Evolutionary conservation across 2,888 invertebrate genomes (phyloP).

Genomic region (Dolomedes plantarius): DNA sequence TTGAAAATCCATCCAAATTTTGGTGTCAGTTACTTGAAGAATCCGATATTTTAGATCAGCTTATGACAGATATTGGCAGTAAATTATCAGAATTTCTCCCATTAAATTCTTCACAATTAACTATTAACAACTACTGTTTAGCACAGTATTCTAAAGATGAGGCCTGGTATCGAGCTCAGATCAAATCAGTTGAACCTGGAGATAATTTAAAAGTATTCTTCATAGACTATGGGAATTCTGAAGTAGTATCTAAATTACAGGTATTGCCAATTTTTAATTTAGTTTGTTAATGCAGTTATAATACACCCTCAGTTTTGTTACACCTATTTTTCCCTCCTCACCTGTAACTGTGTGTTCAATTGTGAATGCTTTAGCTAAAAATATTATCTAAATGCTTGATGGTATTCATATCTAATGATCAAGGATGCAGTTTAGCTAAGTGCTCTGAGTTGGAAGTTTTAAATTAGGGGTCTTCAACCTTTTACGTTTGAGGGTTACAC

Average conservation of each 20-base stretch:
- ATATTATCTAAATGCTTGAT: no score
- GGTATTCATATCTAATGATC: no score
- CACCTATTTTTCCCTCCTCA: no score
- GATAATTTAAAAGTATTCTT: slow-evolving; percentile 46
- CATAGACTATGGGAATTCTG: slow-evolving; percentile 66
- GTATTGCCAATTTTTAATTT: no score
- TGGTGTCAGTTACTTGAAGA: slow-evolving; percentile 69
- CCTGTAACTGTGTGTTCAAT: no score
- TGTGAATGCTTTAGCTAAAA: no score
- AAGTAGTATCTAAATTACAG: slow-evolving; percentile 20
- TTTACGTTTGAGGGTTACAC: no score
- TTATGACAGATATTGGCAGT: slow-evolving; percentile 58
- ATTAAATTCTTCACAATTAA: neutral
- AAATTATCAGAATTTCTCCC: slow-evolving; percentile 8
- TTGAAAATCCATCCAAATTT: slow-evolving; percentile 56
- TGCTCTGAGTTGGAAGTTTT: no score
- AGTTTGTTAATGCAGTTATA: no score
- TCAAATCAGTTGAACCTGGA: slow-evolving; percentile 46
- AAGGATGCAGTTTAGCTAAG: no score
- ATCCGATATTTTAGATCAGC: slow-evolving; percentile 69
- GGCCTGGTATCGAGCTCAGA: slow-evolving; percentile 74
- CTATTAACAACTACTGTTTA: slow-evolving; percentile 43
- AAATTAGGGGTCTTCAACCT: no score
- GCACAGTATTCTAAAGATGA: slow-evolving; percentile 74
- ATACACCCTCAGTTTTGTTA: no score